Percentiles rank a stretch among this genome's conserved stretches.
Evolutionary conservation across 2,113 vertebrate species (phyloP).

Genomic region (Callorhinus ursinus): DNA sequence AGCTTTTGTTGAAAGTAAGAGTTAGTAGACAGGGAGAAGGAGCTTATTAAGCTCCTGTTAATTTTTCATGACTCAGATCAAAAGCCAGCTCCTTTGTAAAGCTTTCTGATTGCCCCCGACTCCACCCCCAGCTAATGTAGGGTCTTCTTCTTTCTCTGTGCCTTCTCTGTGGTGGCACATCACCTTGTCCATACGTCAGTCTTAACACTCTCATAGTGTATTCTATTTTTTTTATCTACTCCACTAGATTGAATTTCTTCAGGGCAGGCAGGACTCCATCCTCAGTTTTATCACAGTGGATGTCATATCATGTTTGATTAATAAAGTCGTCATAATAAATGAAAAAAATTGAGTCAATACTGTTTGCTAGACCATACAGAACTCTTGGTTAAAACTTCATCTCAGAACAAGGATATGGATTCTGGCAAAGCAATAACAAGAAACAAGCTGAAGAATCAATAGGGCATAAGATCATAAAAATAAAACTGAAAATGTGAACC

Average conservation of each 20-base stretch:
- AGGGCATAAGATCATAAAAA: background rate
- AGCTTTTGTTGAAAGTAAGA: background rate
- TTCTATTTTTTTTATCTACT: background rate
- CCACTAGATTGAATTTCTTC: background rate
- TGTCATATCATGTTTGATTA: background rate
- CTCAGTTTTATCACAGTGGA: background rate
- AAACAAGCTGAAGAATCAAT: background rate
- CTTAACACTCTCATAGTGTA: background rate
- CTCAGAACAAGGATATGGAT: background rate
- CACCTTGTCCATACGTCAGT: rapidly evolving
- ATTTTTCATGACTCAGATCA: background rate
- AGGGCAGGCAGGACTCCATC: background rate
- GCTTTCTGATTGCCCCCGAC: background rate
- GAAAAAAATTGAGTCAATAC: background rate
- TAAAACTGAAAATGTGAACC: background rate
- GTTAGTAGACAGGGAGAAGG: background rate
- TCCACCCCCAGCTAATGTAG: background rate
- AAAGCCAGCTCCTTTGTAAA: background rate
- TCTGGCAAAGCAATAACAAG: background rate
- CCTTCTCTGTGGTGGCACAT: background rate
- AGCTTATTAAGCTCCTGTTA: background rate
- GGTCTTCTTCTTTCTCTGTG: background rate
- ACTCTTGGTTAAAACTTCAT: background rate
- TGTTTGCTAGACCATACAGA: background rate
- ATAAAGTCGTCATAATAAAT: background rate